These are phyloP conservation scores for Lampris megalopsis DNA, from an alignment of 2,113 vertebrate genomes.

Conservation along the genomic window DNA sequence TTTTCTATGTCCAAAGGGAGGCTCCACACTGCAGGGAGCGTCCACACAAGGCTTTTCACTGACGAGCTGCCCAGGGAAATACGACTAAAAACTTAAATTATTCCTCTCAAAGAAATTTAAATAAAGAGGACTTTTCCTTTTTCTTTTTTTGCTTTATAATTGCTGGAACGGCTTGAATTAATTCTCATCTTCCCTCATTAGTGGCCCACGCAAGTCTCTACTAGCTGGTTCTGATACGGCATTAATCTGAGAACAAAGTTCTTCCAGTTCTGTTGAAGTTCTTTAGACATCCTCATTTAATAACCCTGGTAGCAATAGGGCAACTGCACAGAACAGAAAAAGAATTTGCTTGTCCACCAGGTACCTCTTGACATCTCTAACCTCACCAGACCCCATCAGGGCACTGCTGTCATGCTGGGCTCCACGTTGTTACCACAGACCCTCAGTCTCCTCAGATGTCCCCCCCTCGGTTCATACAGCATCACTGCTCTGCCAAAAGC, in stretches of 20 bases:
- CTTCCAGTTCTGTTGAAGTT: no score
- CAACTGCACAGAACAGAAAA: slow-evolving; percentile 1
- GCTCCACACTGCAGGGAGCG: no score
- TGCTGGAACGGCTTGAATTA: neutral
- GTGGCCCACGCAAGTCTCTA: no score
- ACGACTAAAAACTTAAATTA: neutral
- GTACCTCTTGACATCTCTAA: slow-evolving; percentile 43
- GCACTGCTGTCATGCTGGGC: no score
- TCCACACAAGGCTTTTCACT: neutral
- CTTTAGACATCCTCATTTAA: neutral
- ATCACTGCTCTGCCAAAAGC: no score
- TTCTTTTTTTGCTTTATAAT: neutral
- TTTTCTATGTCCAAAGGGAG: no score
- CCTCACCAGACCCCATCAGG: slow-evolving; percentile 17
- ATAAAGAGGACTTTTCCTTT: neutral
- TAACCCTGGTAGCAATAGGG: slow-evolving; percentile 25
- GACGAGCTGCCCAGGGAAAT: neutral
- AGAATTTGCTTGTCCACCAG: neutral
- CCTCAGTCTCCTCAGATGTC: neutral
- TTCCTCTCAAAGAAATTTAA: neutral
- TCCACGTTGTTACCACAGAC: slow-evolving; percentile 19
- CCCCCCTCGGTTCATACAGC: no score
- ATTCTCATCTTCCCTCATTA: neutral
- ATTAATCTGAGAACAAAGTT: no score
- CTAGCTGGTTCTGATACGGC: no score